Percentiles rank a stretch among this genome's conserved stretches.
Conservation (phyloP, 2,888 invertebrate genomes). For the Rotaria magnacalcarata region DNA sequence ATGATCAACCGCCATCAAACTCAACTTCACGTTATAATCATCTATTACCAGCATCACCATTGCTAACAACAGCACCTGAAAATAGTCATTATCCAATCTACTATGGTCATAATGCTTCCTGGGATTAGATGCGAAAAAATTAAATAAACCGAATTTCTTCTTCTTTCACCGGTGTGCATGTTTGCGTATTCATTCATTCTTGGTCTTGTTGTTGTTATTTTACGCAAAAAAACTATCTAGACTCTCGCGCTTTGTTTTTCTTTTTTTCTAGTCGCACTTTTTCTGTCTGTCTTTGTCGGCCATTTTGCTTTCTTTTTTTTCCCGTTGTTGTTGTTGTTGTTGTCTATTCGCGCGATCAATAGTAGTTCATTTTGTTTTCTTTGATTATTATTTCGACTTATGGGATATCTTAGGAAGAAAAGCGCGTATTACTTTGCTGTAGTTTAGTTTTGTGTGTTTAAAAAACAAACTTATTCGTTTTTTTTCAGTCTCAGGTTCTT, state of each 20-base stretch:
- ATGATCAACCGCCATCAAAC: neutral
- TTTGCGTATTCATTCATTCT: neutral
- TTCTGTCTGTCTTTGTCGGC: neutral
- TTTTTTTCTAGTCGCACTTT: conserved; percentile 13
- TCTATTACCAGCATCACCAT: neutral
- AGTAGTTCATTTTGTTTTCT: neutral
- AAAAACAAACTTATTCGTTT: neutral
- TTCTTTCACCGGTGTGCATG: conserved; percentile 2
- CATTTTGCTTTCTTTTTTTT: neutral
- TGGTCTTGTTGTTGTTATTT: neutral
- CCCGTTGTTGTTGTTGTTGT: neutral
- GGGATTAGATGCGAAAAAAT: neutral
- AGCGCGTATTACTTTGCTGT: neutral
- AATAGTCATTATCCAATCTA: conserved; percentile 15
- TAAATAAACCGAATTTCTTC: neutral
- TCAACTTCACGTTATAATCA: neutral
- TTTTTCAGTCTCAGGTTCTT: neutral
- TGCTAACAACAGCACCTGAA: conserved; percentile 21
- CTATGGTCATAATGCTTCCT: conserved; percentile 10
- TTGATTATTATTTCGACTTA: conserved; percentile 14
- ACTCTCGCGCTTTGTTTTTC: neutral
- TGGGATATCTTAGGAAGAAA: conserved; percentile 11
- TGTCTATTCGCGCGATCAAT: neutral
- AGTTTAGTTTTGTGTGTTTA: conserved; percentile 10
- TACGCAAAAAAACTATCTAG: neutral